Base-by-base conservation (phyloP, 2,113 vertebrate genomes). In the Brachyhypopomus occidentalis region DNA sequence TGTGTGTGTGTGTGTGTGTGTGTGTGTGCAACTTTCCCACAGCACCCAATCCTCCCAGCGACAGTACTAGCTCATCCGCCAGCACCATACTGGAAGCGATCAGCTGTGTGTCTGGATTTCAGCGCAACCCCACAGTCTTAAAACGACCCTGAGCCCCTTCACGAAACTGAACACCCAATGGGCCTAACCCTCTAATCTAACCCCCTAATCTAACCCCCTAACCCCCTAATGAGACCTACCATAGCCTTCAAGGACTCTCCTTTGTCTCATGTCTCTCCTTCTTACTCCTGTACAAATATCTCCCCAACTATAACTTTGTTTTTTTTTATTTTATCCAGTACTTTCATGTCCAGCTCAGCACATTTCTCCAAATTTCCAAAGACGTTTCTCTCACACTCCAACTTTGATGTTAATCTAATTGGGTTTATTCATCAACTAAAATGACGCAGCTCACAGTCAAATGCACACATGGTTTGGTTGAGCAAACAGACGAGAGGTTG, bases 401-500 rank as follows among this genome's bases (percentile, higher is more conserved):
- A 52, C 45, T 11, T 52, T 52, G 45, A 52, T 14, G 45, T 52
- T 52, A 52, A 52, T 6, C 25, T 34, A 30, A 52, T 34, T 45
- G 48, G 5, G 60, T 6, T 60, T 19, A 27, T 8, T 38, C 2
- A 9, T 71, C 4, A 48, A 27, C 5, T n/a, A 56, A 38, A 23
- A 38, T 11, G 7, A 20, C 38, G 23, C 9, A 70, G 14, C 12
- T 71, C 41, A 38, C 17, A 20, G 30, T 62, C 20, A 72, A 62
- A 72, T 11, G 9, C 41, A 34, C 3, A 0, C 64, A 9, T 30
- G 30, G 23, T 71, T 45, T 71, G 41, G 58, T 25, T 4, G 1
- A 66, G 67, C 23, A 78, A 72, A 83, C 63, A 55, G 77, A 41
- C 22, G 16, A 25, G 14, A n/a, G 2, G 22, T 55, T 66, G 20